These are phyloP conservation scores for Taeniopygia guttata DNA, from an alignment of 2,797 vertebrate genomes.

Conservation along the genomic window DNA sequence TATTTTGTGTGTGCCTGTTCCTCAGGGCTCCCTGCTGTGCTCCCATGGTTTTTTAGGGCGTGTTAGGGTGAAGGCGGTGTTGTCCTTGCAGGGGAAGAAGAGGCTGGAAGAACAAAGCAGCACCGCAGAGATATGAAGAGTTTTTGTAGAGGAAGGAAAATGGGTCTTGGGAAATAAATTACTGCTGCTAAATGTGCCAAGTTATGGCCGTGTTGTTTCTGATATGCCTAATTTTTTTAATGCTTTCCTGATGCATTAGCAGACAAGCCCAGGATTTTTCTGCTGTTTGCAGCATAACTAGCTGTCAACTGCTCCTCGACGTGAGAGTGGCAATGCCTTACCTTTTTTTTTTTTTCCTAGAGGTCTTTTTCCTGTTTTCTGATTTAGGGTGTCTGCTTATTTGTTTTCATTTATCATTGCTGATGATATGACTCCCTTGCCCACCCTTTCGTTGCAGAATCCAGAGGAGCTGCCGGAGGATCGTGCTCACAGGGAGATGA, in stretches of 20 bases:
- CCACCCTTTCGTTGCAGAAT: constrained; percentile 76
- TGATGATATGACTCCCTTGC: neutral
- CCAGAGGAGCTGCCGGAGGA: constrained; percentile 79
- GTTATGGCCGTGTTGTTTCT: neutral
- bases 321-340: neutral
- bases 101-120: neutral
- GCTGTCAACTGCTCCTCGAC: neutral
- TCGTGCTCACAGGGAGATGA: constrained; percentile 91
- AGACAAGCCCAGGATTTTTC: neutral
- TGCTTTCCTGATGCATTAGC: neutral
- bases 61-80: neutral
- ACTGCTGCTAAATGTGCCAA: neutral
- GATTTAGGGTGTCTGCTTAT: neutral
- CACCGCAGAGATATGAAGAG: neutral
- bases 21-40: neutral
- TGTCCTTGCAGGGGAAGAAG: neutral
- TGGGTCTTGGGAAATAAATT: neutral
- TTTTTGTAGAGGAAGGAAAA: neutral
- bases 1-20: neutral
- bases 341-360: neutral
- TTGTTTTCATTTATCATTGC: neutral
- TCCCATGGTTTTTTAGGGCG: neutral
- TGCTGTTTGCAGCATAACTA: neutral
- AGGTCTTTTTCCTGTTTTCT: neutral
- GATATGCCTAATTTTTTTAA: neutral